Conservation (phyloP, 2,113 vertebrate species). For the Sturnira hondurensis region DNA sequence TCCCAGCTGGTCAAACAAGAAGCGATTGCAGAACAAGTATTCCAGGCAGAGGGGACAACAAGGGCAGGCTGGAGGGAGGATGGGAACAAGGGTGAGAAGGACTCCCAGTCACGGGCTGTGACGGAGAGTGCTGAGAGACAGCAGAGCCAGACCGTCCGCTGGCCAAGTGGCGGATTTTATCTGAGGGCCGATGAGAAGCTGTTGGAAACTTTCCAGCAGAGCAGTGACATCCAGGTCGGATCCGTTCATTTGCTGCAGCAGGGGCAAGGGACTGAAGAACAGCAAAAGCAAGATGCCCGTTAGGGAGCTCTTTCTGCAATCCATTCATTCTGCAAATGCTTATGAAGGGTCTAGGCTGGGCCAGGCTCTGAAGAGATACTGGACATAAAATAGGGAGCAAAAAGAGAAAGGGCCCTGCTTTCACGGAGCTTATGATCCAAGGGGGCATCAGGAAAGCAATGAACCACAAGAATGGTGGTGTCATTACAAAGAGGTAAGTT, state of each 20-base stretch:
- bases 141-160: background rate
- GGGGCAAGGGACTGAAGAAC: background rate
- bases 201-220: background rate
- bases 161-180: background rate
- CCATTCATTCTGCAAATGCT: background rate
- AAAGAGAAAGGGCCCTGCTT: background rate
- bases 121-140: background rate
- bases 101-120: background rate
- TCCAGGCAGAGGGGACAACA: background rate
- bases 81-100: no score
- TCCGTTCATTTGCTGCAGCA: background rate
- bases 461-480: background rate
- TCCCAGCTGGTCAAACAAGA: background rate
- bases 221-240: background rate
- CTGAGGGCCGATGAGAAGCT: background rate
- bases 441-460: background rate
- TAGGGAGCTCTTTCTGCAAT: background rate
- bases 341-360: background rate
- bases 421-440: background rate
- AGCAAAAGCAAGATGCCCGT: background rate
- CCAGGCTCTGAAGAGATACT: background rate
- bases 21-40: background rate
- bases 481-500: background rate
- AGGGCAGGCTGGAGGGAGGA: background rate
- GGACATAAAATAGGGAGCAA: background rate